Percentiles rank a stretch among this genome's conserved stretches.
Conservation (phyloP, 35 echinoderm and acorn worm genomes). For the Strongylocentrotus purpuratus region DNA sequence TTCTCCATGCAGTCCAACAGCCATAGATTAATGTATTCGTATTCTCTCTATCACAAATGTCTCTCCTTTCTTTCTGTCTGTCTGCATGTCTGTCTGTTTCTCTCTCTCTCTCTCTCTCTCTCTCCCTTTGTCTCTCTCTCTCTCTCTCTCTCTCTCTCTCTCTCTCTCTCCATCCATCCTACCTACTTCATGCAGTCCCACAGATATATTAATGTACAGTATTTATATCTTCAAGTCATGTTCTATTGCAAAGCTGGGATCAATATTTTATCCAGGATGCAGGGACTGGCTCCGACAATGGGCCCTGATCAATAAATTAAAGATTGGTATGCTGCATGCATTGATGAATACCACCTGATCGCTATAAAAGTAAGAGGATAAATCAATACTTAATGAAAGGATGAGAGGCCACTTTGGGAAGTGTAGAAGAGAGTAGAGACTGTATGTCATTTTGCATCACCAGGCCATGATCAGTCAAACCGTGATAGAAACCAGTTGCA, state of each 20-base stretch:
- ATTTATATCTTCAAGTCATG: not conserved
- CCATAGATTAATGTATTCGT: too few species aligned
- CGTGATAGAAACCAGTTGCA: too few species aligned
- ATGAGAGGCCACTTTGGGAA: not conserved
- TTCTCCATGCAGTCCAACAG: too few species aligned
- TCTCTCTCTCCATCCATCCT: not conserved
- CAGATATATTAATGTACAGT: not conserved
- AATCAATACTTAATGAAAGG: constrained; percentile 4
- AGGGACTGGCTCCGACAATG: not conserved
- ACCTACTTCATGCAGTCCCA: not conserved
- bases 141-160: too few species aligned
- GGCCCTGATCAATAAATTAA: not conserved
- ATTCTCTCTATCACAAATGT: too few species aligned
- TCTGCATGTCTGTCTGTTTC: too few species aligned
- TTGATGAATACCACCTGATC: not conserved
- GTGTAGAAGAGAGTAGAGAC: too few species aligned
- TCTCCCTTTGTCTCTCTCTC: too few species aligned
- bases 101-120: too few species aligned
- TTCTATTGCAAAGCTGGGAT: not conserved
- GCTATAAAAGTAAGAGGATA: constrained; percentile 18
- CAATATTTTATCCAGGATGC: not conserved
- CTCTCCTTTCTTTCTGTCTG: too few species aligned
- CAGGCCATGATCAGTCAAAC: not conserved
- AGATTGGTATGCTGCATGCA: constrained; percentile 8
- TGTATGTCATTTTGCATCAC: not conserved